Conservation (phyloP, 2,797 vertebrate genomes). For the Amblyopsis hoosieri region DNA sequence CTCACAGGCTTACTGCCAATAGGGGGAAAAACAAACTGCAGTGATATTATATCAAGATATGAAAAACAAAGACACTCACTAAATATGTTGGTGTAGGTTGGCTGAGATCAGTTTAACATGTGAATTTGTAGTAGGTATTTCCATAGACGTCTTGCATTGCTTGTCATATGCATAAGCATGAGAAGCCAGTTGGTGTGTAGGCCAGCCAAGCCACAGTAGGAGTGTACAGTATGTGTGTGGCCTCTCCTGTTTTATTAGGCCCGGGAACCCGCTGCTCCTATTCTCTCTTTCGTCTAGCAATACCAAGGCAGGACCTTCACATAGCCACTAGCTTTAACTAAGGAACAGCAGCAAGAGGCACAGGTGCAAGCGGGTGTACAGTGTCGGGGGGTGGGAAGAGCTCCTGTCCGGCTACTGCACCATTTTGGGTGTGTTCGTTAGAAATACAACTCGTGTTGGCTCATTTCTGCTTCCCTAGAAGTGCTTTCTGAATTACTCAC, state of each 20-base stretch:
- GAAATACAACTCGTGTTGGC: too few relatives aligned
- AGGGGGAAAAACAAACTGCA: constrained; percentile 18
- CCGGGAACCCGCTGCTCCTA: constrained; percentile 23
- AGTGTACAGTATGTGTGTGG: constrained; percentile 33
- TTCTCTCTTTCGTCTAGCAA: constrained; percentile 23
- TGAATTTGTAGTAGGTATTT: constrained; percentile 18
- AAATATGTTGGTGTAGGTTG: too few relatives aligned
- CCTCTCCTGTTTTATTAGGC: constrained; percentile 32
- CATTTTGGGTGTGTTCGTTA: constrained; percentile 1
- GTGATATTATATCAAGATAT: constrained; percentile 7
- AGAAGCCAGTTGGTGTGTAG: constrained; percentile 11
- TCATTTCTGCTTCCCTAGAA: too few relatives aligned
- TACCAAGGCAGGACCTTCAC: constrained; percentile 39
- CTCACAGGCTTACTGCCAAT: constrained; percentile 33
- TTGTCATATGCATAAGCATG: background rate
- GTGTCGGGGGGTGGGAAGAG: too few relatives aligned
- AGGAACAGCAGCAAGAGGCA: background rate
- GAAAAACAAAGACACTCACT: too few relatives aligned
- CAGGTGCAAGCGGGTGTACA: too few relatives aligned
- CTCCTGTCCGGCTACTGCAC: constrained; percentile 8
- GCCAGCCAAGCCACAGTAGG: constrained; percentile 8
- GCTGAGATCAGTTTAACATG: background rate
- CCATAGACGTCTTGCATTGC: constrained; percentile 1
- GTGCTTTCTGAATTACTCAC: background rate
- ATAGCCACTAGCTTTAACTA: constrained; percentile 32